Conservation (phyloP, 2,113 vertebrate genomes). For the Machaerirhynchus nigripectus region DNA sequence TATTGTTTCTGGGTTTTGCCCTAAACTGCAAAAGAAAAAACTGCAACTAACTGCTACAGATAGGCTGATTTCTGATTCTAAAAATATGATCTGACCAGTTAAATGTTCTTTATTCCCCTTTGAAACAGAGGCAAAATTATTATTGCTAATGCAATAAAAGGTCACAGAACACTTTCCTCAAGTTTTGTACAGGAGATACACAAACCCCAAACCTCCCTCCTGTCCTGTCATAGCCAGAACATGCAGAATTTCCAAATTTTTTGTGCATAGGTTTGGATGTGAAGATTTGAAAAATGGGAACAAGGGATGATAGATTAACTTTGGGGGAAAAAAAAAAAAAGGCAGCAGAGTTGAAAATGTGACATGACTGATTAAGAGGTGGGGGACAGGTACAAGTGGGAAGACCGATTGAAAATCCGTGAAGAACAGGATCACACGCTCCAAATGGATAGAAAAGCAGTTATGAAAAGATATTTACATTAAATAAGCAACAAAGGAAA, state of each 20-base stretch:
- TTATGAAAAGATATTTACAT: background rate
- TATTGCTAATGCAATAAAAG: accelerated
- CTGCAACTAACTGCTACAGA: background rate
- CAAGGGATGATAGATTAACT: background rate
- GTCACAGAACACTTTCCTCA: background rate
- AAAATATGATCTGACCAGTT: background rate
- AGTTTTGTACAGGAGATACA: background rate
- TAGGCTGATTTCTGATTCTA: background rate
- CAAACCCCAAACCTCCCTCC: background rate
- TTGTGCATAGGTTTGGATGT: background rate
- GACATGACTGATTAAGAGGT: background rate
- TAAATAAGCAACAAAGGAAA: background rate
- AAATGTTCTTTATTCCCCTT: background rate
- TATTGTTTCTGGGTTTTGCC: background rate
- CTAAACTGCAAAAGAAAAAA: background rate
- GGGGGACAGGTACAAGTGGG: background rate
- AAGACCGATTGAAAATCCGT: background rate
- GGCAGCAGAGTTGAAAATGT: background rate
- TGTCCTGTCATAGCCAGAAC: background rate
- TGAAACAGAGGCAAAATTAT: background rate
- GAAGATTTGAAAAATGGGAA: background rate
- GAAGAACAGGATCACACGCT: background rate
- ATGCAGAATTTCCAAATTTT: background rate
- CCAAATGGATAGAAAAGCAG: background rate
- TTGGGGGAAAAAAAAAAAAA: background rate